These are phyloP conservation scores for Sylvicola fuscatus DNA, from an alignment of 2,888 invertebrate genomes.

Conservation along the genomic window DNA sequence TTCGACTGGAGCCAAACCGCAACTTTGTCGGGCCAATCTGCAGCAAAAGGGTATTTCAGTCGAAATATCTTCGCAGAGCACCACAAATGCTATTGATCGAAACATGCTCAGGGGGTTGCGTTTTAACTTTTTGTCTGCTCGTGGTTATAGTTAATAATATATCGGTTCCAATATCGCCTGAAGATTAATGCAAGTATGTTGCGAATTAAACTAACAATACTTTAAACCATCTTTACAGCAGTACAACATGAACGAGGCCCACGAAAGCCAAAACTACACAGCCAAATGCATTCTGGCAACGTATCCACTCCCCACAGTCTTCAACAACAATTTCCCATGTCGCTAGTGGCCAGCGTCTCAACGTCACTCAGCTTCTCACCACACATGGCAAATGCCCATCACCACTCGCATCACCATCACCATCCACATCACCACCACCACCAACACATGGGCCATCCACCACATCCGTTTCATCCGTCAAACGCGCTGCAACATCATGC, in stretches of 20 bases:
- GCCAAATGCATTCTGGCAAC: conserved; percentile 17
- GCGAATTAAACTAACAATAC: not conserved
- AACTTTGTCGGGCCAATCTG: too few species aligned
- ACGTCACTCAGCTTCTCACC: conserved; percentile 26
- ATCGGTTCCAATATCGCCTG: too few species aligned
- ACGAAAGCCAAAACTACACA: conserved; percentile 71
- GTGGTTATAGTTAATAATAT: too few species aligned
- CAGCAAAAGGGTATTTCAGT: too few species aligned
- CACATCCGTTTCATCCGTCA: conserved; percentile 5
- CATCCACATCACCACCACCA: conserved; percentile 9
- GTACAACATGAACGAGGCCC: conserved; percentile 95
- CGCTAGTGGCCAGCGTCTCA: conserved; percentile 24
- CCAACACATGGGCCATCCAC: conserved; percentile 12
- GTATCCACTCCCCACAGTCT: not conserved
- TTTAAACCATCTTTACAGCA: conserved; percentile 36
- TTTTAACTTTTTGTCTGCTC: too few species aligned
- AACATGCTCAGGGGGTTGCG: too few species aligned
- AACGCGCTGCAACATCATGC: conserved; percentile 2
- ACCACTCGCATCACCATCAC: conserved; percentile 9
- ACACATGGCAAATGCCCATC: conserved; percentile 15
- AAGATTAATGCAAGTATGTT: too few species aligned
- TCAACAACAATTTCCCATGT: conserved; percentile 18
- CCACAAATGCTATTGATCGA: too few species aligned
- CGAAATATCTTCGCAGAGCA: too few species aligned
- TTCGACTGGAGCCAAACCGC: too few species aligned